phyloP scores from a whole-genome alignment of 2,797 vertebrate genomes.

The Molothrus ater region DNA sequence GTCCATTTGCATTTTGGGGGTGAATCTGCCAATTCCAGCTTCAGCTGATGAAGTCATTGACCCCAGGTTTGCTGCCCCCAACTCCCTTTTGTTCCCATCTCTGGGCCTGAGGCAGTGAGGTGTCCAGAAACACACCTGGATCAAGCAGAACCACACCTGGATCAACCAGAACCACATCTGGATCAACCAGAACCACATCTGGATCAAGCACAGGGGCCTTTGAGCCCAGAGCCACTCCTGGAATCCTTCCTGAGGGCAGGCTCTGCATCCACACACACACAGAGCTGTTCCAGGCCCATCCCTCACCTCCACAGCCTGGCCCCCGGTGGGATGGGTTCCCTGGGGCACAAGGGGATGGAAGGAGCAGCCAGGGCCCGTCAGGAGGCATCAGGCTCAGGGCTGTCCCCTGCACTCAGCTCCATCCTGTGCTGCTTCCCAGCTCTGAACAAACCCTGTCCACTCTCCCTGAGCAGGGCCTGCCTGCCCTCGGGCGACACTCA shows the following conservation, averaged over 20 bases:
- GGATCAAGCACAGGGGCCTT: not conserved
- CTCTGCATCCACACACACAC: not conserved
- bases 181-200: too few species aligned
- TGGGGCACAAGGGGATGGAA: not conserved
- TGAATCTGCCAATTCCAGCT: not conserved
- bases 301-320: accelerated
- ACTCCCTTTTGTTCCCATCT: not conserved
- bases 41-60: not conserved
- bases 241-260: not conserved
- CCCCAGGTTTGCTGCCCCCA: not conserved
- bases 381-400: not conserved
- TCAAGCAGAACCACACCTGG: not conserved
- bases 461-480: not conserved
- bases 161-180: too few species aligned
- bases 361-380: not conserved
- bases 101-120: not conserved
- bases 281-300: not conserved
- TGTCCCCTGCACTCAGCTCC: not conserved
- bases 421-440: not conserved
- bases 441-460: not conserved
- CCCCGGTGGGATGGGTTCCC: not conserved
- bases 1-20: not conserved
- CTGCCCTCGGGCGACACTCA: not conserved
- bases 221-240: not conserved
- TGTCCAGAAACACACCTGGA: not conserved